These are phyloP conservation scores for Xestia ashworthii DNA, from an alignment of 2,888 invertebrate species.

Conservation along the genomic window DNA sequence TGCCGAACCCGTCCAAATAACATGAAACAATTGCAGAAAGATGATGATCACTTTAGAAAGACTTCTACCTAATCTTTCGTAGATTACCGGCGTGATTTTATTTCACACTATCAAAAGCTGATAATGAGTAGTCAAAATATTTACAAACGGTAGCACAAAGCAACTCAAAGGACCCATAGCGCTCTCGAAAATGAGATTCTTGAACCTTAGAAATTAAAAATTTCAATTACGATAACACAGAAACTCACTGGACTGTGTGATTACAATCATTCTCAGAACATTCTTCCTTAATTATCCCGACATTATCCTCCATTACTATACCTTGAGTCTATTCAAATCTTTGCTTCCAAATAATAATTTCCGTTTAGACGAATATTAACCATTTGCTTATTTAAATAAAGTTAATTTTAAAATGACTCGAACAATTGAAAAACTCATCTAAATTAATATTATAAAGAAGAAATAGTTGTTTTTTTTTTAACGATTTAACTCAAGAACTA, in stretches of 20 bases:
- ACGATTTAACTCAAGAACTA: too few species aligned
- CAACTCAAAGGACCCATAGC: neutral
- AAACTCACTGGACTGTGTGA: constrained; percentile 34
- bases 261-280: constrained; percentile 24
- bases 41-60: too few species aligned
- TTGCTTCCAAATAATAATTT: neutral
- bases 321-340: constrained; percentile 8
- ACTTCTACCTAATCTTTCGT: too few species aligned
- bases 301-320: constrained; percentile 34
- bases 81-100: too few species aligned
- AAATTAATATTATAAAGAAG: too few species aligned
- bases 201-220: constrained; percentile 19
- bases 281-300: constrained; percentile 33
- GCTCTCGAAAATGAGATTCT: neutral
- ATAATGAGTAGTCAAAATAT: neutral
- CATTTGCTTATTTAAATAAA: neutral
- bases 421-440: neutral
- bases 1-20: too few species aligned
- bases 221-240: constrained; percentile 37
- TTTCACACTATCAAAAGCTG: too few species aligned
- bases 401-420: neutral
- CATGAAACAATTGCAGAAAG: too few species aligned
- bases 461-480: too few species aligned
- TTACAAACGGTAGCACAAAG: neutral
- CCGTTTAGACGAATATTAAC: neutral